Conservation (phyloP, 30 jellyfish, hydroid and myxozoan genomes). For the Turritopsis rubra region DNA sequence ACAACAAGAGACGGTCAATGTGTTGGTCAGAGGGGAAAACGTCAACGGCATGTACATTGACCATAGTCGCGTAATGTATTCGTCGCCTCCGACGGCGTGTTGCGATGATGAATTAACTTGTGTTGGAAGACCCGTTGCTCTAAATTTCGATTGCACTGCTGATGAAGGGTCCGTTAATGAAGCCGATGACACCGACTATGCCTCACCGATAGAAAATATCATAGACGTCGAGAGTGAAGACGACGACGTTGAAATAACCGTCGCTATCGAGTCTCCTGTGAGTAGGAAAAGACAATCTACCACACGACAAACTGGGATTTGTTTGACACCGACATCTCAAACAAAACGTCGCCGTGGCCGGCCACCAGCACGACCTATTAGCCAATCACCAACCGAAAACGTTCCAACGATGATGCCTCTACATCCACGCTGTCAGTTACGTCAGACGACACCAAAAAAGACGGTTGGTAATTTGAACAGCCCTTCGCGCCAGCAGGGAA, state of each 20-base stretch:
- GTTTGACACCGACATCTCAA: neutral
- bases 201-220: neutral
- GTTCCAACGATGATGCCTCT: constrained; percentile 4
- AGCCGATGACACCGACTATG: neutral
- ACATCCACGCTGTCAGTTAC: constrained; percentile 32
- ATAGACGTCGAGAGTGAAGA: constrained; percentile 5
- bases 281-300: constrained; percentile 21
- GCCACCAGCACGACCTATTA: neutral
- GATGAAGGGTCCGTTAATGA: neutral
- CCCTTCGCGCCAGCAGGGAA: neutral
- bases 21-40: neutral
- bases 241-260: constrained; percentile 28
- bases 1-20: neutral
- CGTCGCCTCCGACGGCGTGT: neutral
- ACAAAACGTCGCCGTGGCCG: constrained; percentile 8
- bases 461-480: neutral
- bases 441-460: constrained; percentile 9
- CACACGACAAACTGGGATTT: constrained; percentile 1
- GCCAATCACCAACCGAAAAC: neutral
- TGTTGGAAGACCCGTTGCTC: constrained; percentile 2
- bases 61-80: neutral
- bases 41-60: neutral
- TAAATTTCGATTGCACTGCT: neutral
- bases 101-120: neutral
- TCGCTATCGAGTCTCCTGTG: neutral